Conservation (phyloP, 2,797 vertebrate genomes). For the Crocidura indochinensis region DNA sequence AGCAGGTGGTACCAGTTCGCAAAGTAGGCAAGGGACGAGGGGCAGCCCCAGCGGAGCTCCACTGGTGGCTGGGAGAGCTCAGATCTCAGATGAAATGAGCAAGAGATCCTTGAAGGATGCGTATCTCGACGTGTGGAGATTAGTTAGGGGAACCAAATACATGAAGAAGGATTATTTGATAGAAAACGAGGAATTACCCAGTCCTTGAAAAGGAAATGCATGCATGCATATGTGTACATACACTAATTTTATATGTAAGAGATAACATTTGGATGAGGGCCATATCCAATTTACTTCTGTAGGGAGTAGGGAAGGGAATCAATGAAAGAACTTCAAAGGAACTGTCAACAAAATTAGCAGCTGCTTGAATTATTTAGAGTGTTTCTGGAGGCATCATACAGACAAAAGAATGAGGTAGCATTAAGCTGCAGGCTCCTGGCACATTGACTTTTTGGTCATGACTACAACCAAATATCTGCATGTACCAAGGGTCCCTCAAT, state of each 20-base stretch:
- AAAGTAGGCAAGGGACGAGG: conserved; percentile 74
- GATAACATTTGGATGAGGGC: conserved; percentile 59
- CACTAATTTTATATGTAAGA: conserved; percentile 70
- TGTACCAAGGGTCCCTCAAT: conserved; percentile 50
- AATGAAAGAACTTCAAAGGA: conserved; percentile 44
- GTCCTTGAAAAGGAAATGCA: conserved; percentile 91
- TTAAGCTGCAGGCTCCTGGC: conserved; percentile 68
- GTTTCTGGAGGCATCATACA: conserved; percentile 77
- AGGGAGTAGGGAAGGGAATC: conserved; percentile 68
- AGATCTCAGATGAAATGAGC: conserved; percentile 86
- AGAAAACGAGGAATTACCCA: conserved; percentile 96
- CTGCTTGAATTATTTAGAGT: conserved; percentile 75
- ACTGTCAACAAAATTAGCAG: conserved; percentile 57
- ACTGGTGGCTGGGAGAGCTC: conserved; percentile 82
- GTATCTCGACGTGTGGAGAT: conserved; percentile 95
- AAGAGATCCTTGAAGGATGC: conserved; percentile 91
- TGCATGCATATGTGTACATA: conserved; percentile 80
- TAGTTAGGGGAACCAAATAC: conserved; percentile 94
- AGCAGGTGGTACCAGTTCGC: conserved; percentile 61
- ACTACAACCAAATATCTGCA: conserved; percentile 66
- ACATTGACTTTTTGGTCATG: conserved; percentile 59
- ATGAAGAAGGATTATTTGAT: conserved; percentile 95
- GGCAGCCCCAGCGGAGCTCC: conserved; percentile 78
- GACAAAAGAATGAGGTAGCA: conserved; percentile 42
- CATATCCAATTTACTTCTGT: conserved; percentile 72